Evolutionary conservation across 2,888 invertebrate species (phyloP), one percentile per base, ranked within the genome.

Genomic region (Drosophila colorata): DNA sequence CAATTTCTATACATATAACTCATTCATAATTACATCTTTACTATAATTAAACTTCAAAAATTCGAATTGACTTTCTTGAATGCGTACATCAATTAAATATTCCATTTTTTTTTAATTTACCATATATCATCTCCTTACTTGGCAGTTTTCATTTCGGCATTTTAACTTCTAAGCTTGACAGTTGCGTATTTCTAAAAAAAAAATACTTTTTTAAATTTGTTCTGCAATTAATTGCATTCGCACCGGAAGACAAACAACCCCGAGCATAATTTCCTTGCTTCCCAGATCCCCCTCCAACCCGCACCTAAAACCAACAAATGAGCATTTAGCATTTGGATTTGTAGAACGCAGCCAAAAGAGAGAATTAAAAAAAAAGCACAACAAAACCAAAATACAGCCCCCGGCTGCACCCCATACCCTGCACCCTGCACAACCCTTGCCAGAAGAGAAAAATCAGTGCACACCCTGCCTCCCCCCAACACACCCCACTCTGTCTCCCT

Each of bases 311-410:
- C 56, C 84, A 80, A 71, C 89, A 84, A 88, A 83, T 84, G 82
- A 88, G 81, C 82, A 87, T 87, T 88, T 88, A 88, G 88, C 81
- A 66, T 68, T 67, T 58, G 74, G 75, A 87, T 83, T 83, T 87
- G 73, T 64, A 33, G 14, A 57, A 69, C 63, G 52, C 28, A 9
- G 28, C 28, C 64, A 64, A 37, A 57, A 38, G 14, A 53, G 44
- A 44, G 56, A 38, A 56, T 47, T 28, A 7, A 28, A 28, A 7
- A 56, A 81, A 85, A 75, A 75, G 80, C 52, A 69, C 71, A 82
- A 58, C 44, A 58, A 48, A 25, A 66, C 52, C 40, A 55, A 33
- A 66, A 60, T 43, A 59, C 56, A 80, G 72, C 78, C 82, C 56
- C 43, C 69, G 74, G 64, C 74, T 48, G 20, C 40, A 16, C 33